Conservation (phyloP, 2,113 vertebrate species). For the Solea senegalensis region DNA sequence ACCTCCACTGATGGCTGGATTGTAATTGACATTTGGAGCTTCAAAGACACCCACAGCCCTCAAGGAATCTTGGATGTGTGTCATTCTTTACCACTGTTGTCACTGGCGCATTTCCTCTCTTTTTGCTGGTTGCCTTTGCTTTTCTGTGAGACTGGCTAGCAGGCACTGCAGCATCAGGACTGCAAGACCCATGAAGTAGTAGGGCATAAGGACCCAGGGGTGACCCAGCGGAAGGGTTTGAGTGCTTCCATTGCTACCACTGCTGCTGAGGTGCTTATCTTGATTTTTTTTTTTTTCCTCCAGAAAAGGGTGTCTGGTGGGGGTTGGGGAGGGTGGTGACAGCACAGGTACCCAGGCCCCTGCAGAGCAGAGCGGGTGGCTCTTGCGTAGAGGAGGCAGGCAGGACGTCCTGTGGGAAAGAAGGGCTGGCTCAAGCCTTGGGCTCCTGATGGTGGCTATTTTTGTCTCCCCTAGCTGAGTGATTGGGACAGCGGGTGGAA, state of each 20-base stretch:
- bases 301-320: constrained; percentile 75
- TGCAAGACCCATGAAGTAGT: constrained; percentile 79
- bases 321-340: constrained; percentile 73
- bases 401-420: constrained; percentile 80
- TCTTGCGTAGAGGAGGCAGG: constrained; percentile 67
- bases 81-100: constrained; percentile 60
- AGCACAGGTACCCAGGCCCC: constrained; percentile 77
- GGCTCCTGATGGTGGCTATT: constrained; percentile 81
- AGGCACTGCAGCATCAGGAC: constrained; percentile 85
- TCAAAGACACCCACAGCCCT: constrained; percentile 31
- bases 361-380: constrained; percentile 70
- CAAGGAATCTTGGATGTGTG: constrained; percentile 67
- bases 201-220: constrained; percentile 84
- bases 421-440: constrained; percentile 70
- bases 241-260: constrained; percentile 76
- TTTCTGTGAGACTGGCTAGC: constrained; percentile 76
- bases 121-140: constrained; percentile 70
- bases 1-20: constrained; percentile 60
- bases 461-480: constrained; percentile 84
- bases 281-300: constrained; percentile 62
- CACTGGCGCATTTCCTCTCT: constrained; percentile 71
- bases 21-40: constrained; percentile 53
- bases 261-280: constrained; percentile 83
- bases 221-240: constrained; percentile 73
- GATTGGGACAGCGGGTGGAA: constrained; percentile 83